Evolutionary conservation across 1,140 invertebrate genomes (phyloP).

Genomic region (Drepana arcuata): DNA sequence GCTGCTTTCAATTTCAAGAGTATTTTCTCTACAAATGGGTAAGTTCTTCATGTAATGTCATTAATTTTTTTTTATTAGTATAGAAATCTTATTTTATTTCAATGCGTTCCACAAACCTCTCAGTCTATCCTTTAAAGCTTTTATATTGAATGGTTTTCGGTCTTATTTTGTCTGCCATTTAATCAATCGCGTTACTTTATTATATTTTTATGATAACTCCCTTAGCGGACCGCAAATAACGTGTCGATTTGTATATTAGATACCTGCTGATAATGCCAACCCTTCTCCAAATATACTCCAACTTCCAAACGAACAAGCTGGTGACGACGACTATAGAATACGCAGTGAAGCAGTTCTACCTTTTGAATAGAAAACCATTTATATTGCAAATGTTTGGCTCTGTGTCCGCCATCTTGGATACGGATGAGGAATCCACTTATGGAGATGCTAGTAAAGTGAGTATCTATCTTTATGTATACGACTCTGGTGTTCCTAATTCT

Average conservation of each 20-base stretch:
- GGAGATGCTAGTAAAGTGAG: slow-evolving; percentile 92
- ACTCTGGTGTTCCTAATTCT: no score
- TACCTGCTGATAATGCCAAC: slow-evolving; percentile 99
- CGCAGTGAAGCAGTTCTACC: slow-evolving; percentile 98
- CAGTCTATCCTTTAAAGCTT: no score
- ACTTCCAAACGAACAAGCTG: slow-evolving; percentile 96
- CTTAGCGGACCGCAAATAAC: no score
- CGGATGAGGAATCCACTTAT: slow-evolving; percentile 87
- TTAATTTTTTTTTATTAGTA: no score
- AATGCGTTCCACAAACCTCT: no score
- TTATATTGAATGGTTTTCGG: no score
- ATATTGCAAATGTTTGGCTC: slow-evolving; percentile 99
- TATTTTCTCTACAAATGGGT: slow-evolving; percentile 98
- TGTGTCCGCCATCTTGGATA: slow-evolving; percentile 95
- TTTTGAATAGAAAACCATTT: slow-evolving; percentile 98
- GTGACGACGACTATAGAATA: slow-evolving; percentile 97
- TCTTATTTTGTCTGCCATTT: no score
- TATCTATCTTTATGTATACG: no score
- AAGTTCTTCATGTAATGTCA: slow-evolving; percentile 13
- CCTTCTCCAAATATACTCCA: slow-evolving; percentile 95
- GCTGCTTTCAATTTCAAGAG: slow-evolving; percentile 99
- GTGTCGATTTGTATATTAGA: no score
- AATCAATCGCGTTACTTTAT: no score
- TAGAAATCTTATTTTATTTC: no score
- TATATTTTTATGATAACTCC: no score